A percentile compares a stretch with the other conserved stretches of the same genome.
Conservation (phyloP, 2,113 vertebrate species). For the Mesitornis unicolor region DNA sequence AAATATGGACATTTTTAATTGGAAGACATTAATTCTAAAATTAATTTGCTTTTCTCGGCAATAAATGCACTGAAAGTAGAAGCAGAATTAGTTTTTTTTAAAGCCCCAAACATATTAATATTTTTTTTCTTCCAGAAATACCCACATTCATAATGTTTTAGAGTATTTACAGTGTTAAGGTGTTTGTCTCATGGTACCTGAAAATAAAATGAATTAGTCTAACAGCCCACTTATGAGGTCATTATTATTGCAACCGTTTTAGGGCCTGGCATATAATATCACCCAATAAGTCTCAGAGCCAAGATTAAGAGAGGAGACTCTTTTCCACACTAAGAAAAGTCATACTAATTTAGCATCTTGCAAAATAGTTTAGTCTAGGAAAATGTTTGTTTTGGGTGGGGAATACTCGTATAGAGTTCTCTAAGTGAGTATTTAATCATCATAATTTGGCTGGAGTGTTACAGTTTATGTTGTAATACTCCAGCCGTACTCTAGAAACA, state of each 20-base stretch:
- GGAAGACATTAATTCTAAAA: background rate
- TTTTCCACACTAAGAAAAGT: background rate
- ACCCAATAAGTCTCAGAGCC: background rate
- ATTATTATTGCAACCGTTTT: constrained; percentile 18
- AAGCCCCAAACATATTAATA: background rate
- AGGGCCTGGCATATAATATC: background rate
- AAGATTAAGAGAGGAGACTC: background rate
- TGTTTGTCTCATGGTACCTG: background rate
- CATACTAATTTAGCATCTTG: background rate
- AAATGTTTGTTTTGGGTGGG: background rate
- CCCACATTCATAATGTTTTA: background rate
- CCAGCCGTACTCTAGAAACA: background rate
- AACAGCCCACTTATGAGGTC: background rate
- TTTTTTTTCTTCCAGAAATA: background rate
- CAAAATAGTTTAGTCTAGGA: background rate
- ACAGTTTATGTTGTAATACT: background rate
- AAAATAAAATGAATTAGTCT: background rate
- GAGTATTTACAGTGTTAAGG: background rate
- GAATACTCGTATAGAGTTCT: background rate
- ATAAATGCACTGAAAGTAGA: background rate
- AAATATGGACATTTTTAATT: background rate
- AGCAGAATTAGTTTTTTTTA: background rate
- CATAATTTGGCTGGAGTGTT: background rate
- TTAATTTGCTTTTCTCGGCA: background rate
- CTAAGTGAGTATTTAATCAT: background rate